Evolutionary conservation across 2,888 invertebrate species (phyloP).

Genomic region (Chydorus sphaericus): DNA sequence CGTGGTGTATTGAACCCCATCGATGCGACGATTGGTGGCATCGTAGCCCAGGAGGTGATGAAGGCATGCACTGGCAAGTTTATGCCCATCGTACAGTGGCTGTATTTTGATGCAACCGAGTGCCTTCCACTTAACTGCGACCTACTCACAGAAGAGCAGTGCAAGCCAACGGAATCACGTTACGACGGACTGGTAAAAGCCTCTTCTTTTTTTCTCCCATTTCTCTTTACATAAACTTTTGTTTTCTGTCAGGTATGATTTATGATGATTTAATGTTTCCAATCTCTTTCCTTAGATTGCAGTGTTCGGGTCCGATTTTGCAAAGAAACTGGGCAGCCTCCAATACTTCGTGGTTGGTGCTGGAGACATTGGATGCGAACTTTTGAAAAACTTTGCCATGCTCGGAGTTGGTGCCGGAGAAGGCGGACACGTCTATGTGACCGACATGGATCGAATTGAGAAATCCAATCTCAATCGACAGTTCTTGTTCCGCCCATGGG

Average conservation of each 20-base stretch:
- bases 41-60: slow-evolving; percentile 93
- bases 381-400: slow-evolving; percentile 97
- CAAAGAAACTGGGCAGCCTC: slow-evolving; percentile 59
- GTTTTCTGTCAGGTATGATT: too few species aligned
- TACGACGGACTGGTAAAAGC: slow-evolving; percentile 3
- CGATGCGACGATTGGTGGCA: slow-evolving; percentile 86
- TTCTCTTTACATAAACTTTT: slow-evolving; percentile 20
- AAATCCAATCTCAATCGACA: slow-evolving; percentile 97
- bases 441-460: slow-evolving; percentile 99
- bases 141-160: slow-evolving; percentile 47
- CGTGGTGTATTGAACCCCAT: slow-evolving; percentile 74
- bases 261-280: too few species aligned
- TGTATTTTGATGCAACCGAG: slow-evolving; percentile 92
- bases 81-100: slow-evolving; percentile 79
- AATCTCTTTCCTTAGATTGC: slow-evolving; percentile 55
- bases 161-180: slow-evolving; percentile 38
- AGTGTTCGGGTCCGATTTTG: slow-evolving; percentile 82
- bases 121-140: slow-evolving; percentile 49
- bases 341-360: slow-evolving; percentile 75
- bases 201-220: not conserved
- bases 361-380: slow-evolving; percentile 89
- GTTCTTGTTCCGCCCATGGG: slow-evolving; percentile 87
- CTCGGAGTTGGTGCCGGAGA: slow-evolving; percentile 64
- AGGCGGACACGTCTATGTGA: slow-evolving; percentile 63
- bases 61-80: slow-evolving; percentile 96